Evolutionary conservation across 2,113 vertebrate genomes (phyloP), one percentile per base, ranked within the genome.

Genomic region (Ammodramus savannarum): DNA sequence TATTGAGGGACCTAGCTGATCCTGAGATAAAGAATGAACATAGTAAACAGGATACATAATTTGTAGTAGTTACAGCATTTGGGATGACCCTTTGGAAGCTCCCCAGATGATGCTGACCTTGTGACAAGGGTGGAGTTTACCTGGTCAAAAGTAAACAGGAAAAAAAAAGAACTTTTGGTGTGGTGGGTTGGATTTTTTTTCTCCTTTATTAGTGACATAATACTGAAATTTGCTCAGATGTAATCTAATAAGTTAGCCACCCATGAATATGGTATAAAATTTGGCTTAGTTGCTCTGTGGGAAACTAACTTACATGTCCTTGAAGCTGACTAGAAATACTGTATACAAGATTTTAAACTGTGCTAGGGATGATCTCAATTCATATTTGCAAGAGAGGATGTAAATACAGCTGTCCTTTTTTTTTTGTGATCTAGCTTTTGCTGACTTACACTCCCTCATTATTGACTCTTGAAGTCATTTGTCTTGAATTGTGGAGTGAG

Each of bases 1-100:
- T n/a, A 5, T 69, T 36, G 44, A 67, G 22, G 13, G 19, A 41
- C 12, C 13, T 36, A 38, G 26, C 46, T 71, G 46, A 55, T 74
- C 10, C 22, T 49, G 55, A 71, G 32, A 27, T 36, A 59, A 76
- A 54, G 26, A 86, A 49, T 39, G 23, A 31, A 69, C 43, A 32
- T 0, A 0, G 12, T 66, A 39, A 80, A 23, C 26, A 31, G 25
- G 21, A 13, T 82, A 13, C 9, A 7, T 39, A 0, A 2, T 59
- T 74, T 61, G n/a, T n/a, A 44, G 11, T 66, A 73, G 22, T 34
- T 22, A 23, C 8, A 63, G n/a, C 25, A 54, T 78, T 57, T 75
- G 21, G 17, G 39, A 12, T 87, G 34, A n/a, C 13, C 43, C 17
- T 27, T n/a, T 23, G 25, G 52, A 84, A 87, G 38, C 31, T 72